Conservation (phyloP, 2,113 vertebrate species). For the Chloroceryle aenea region DNA sequence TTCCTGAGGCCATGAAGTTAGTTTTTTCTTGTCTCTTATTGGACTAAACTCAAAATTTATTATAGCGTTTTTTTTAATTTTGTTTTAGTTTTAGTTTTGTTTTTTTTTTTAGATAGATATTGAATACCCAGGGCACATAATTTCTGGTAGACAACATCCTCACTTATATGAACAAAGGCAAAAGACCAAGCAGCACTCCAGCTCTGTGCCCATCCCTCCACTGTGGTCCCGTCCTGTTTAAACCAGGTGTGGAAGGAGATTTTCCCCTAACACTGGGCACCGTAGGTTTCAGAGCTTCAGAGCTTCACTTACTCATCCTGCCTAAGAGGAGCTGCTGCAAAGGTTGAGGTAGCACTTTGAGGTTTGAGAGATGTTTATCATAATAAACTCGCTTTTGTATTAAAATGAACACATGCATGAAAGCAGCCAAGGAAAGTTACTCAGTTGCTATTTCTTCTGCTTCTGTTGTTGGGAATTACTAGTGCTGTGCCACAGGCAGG, state of each 20-base stretch:
- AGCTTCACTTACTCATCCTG: not conserved
- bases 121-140: not conserved
- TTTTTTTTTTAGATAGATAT: not conserved
- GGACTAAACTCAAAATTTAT: not conserved
- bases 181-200: not conserved
- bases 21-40: not conserved
- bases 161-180: not conserved
- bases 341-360: not conserved
- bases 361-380: not conserved
- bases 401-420: not conserved
- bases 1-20: not conserved
- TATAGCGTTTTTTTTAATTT: too few species aligned
- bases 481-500: slow-evolving; percentile 10
- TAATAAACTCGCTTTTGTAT: not conserved
- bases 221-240: not conserved
- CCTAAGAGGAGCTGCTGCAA: not conserved
- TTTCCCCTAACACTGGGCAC: not conserved
- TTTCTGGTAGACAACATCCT: not conserved
- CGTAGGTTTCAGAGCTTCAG: rapidly evolving
- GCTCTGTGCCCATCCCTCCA: not conserved
- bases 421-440: not conserved
- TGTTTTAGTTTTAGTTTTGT: not conserved
- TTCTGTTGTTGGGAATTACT: not conserved
- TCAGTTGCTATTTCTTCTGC: not conserved
- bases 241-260: not conserved